A percentile compares a stretch with the other conserved stretches of the same genome.
Conservation (phyloP, 1,140 invertebrate species). For the Apis dorsata region DNA sequence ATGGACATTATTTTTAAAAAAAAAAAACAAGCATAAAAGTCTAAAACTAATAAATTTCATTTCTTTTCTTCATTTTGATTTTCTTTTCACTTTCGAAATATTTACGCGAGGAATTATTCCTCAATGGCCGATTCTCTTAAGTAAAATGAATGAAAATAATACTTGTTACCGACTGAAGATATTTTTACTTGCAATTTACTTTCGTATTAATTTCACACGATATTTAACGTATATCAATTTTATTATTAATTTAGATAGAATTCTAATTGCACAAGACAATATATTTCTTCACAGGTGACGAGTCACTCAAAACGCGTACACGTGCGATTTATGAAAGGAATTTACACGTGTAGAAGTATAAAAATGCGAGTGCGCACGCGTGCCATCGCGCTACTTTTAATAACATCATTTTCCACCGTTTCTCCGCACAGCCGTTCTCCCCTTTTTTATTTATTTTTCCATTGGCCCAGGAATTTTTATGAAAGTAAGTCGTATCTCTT, state of each 20-base stretch:
- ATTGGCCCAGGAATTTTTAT: slow-evolving; percentile 69
- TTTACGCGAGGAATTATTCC: too few relatives aligned
- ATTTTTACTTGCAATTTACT: too few relatives aligned
- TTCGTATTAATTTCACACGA: too few relatives aligned
- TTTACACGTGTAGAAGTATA: background rate
- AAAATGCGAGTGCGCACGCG: slow-evolving; percentile 13
- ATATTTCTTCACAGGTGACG: background rate
- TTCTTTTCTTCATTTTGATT: too few relatives aligned
- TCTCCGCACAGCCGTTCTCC: slow-evolving; percentile 3
- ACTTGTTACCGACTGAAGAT: too few relatives aligned
- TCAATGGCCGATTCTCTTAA: too few relatives aligned
- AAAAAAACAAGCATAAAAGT: too few relatives aligned
- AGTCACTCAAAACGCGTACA: too few relatives aligned
- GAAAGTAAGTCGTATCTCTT: slow-evolving; percentile 64
- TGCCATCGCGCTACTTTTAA: slow-evolving; percentile 51
- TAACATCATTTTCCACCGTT: slow-evolving; percentile 52
- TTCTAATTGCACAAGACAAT: background rate
- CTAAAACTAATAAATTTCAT: too few relatives aligned
- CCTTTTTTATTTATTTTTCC: slow-evolving; percentile 64
- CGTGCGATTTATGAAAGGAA: slow-evolving; percentile 21
- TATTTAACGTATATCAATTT: background rate
- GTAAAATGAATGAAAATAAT: too few relatives aligned
- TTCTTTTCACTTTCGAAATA: too few relatives aligned
- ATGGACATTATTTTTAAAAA: too few relatives aligned
- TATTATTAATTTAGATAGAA: background rate